Percentiles rank a stretch among this genome's conserved stretches.
Conservation (phyloP, 1,140 invertebrate species). For the Rhizoglyphus robini region DNA sequence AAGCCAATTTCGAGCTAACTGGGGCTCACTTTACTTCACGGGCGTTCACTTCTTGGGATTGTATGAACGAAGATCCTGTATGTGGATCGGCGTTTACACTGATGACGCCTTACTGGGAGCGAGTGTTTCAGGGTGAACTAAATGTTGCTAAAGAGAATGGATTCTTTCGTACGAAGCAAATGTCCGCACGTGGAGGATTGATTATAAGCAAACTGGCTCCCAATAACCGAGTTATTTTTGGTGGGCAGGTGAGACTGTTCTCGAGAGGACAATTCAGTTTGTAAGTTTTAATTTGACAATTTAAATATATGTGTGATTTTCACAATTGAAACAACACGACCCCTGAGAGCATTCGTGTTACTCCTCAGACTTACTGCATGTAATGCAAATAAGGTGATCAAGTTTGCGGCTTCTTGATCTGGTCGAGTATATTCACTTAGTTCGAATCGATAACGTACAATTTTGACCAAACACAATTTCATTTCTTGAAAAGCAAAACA, state of each 20-base stretch:
- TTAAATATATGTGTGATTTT: no score
- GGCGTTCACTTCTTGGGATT: constrained; percentile 46
- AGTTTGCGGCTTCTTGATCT: no score
- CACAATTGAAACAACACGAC: no score
- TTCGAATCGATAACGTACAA: no score
- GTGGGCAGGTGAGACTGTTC: not conserved
- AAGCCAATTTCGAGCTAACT: constrained; percentile 24
- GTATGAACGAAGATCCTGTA: constrained; percentile 46
- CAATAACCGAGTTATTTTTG: not conserved
- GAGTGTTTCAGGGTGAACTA: no score
- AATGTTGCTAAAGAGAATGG: not conserved
- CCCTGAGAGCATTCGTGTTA: no score
- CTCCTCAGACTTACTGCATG: no score
- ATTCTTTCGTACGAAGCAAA: not conserved
- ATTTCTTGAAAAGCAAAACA: no score
- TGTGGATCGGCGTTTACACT: constrained; percentile 40
- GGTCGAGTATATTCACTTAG: no score
- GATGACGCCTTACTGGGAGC: not conserved
- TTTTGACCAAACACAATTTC: no score
- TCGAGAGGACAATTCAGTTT: not conserved
- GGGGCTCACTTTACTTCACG: constrained; percentile 40
- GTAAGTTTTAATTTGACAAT: no score
- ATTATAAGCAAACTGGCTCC: not conserved
- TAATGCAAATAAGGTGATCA: no score
- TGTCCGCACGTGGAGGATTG: not conserved